These are phyloP conservation scores for Gorsachius goisagi DNA, from an alignment of 2,113 vertebrate genomes.

Conservation along the genomic window DNA sequence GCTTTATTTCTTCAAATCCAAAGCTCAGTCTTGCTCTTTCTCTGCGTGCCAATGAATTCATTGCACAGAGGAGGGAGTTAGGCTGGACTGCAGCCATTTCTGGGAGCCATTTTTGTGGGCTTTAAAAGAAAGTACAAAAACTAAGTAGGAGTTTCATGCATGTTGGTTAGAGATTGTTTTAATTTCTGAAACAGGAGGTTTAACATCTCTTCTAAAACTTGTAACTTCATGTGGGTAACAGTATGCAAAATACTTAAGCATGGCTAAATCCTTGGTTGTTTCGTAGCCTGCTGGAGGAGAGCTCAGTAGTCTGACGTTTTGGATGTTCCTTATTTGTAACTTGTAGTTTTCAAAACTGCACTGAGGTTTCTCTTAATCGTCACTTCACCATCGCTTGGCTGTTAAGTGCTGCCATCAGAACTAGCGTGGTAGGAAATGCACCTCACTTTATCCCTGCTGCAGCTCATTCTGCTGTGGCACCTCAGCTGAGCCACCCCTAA, in stretches of 20 bases:
- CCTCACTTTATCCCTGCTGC: not conserved
- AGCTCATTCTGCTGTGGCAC: not conserved
- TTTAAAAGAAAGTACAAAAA: not conserved
- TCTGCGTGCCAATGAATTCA: rapidly evolving
- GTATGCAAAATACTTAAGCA: not conserved
- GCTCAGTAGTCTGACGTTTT: rapidly evolving
- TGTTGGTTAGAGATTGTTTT: not conserved
- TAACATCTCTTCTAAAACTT: not conserved
- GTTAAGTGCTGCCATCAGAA: rapidly evolving
- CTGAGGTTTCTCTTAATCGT: not conserved
- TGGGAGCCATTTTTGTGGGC: not conserved
- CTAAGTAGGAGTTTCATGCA: not conserved
- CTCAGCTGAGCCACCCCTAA: not conserved
- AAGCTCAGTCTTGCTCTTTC: not conserved
- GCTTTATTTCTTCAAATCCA: not conserved
- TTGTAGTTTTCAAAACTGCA: not conserved
- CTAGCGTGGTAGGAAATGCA: rapidly evolving
- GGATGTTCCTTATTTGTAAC: not conserved
- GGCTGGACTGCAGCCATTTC: not conserved
- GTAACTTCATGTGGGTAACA: not conserved
- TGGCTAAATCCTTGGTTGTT: not conserved
- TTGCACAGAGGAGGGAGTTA: not conserved
- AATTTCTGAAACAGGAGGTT: not conserved
- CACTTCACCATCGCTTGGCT: not conserved
- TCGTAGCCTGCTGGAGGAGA: not conserved